A percentile compares a stretch with the other conserved stretches of the same genome.
Conservation (phyloP, 2,113 vertebrate species). For the Rissa tridactyla region DNA sequence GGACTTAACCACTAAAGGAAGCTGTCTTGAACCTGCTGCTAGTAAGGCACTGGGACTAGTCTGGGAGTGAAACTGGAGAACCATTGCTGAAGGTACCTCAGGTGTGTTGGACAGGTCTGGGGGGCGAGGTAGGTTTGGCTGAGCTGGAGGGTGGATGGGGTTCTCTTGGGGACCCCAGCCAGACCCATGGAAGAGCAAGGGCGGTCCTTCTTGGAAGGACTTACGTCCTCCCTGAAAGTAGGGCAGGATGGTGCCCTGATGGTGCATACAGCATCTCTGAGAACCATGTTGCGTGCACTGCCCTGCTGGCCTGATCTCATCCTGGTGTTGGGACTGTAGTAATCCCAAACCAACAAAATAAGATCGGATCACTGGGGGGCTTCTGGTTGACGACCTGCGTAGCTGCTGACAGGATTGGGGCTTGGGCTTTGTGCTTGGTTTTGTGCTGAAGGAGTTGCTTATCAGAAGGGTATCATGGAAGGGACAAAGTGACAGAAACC, state of each 20-base stretch:
- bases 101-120: neutral
- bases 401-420: neutral
- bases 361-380: neutral
- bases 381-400: accelerated
- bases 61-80: neutral
- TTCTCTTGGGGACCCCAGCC: accelerated
- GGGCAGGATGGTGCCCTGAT: neutral
- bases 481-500: neutral
- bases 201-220: too few relatives aligned
- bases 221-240: accelerated
- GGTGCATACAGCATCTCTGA: neutral
- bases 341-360: neutral
- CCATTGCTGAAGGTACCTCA: neutral
- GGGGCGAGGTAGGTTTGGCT: neutral
- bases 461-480: neutral
- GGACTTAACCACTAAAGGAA: neutral
- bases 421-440: neutral
- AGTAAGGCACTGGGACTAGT: neutral
- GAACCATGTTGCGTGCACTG: accelerated
- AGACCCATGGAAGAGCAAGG: neutral
- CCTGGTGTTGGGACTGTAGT: accelerated
- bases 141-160: neutral
- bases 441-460: neutral
- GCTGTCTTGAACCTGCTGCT: neutral
- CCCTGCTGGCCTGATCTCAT: neutral